Evolutionary conservation across 2,113 vertebrate species (phyloP), one percentile per base, ranked within the genome.

Genomic region (Tauraco erythrolophus): DNA sequence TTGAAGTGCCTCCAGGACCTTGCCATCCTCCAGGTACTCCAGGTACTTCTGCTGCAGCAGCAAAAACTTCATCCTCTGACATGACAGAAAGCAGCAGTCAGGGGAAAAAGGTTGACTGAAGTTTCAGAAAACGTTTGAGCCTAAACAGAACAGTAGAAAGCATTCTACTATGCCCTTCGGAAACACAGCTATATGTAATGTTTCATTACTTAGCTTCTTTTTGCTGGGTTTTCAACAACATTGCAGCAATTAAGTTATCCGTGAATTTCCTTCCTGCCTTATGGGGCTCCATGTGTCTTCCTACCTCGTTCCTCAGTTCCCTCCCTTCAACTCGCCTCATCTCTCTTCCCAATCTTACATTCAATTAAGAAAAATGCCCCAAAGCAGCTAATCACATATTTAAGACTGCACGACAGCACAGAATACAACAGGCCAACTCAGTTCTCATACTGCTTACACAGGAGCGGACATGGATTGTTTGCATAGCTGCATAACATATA

Each of bases 41-140:
- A 99, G 98, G 97, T 99, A 99, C 97, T 99, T 99, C 98, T 99
- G 99, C 98, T 99, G 99, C 97, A 99, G 98, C 98, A 99, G 98
- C 94, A 99, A 98, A 98, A 99, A 99, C 98, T 99, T 99, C 99
- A 99, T 99, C 96, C 99, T 99, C 99, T 99, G 97, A 94, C 97
- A 98, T 97, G 90, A 98, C 97, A 98, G 97, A 98, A 98, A 98
- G 98, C 97, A 98, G 98, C 98, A 97, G 98, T 98, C 97, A 98
- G 98, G 96, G 95, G 98, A 98, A 98, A 98, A 98, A 98, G 96
- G 98, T 95, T 97, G 98, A 98, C 91, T 98, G 98, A 98, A 98
- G 98, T 97, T 98, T 98, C 98, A 98, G 98, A 98, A 98, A 98
- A 98, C 96, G 97, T 98, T 98, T 98, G 98, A 97, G 97, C 97